Evolutionary conservation across 2,888 invertebrate genomes (phyloP).

Genomic region (Notodromas monacha): DNA sequence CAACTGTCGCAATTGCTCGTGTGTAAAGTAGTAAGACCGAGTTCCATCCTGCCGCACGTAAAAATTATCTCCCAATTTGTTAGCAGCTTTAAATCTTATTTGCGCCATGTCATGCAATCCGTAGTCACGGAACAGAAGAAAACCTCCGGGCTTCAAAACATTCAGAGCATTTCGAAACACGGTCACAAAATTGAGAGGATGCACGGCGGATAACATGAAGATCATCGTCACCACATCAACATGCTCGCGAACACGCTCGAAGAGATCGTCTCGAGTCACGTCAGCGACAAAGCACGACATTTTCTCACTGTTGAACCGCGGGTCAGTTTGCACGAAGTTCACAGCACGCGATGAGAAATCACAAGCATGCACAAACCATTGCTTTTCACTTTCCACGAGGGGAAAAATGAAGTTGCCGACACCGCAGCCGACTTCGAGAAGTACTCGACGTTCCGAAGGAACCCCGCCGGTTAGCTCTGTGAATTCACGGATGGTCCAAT

Average conservation of each 20-base stretch:
- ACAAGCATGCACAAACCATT: constrained; percentile 49
- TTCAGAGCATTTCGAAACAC: constrained; percentile 26
- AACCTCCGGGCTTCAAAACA: constrained; percentile 35
- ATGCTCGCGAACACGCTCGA: constrained; percentile 17
- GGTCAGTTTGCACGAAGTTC: constrained; percentile 35
- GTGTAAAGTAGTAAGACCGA: constrained; percentile 44
- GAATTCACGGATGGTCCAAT: constrained; percentile 89
- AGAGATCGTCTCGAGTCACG: constrained; percentile 33
- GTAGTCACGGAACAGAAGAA: constrained; percentile 64
- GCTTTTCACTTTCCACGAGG: constrained; percentile 26
- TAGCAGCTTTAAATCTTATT: constrained; percentile 60
- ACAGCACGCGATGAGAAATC: constrained; percentile 74
- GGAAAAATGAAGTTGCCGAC: constrained; percentile 91
- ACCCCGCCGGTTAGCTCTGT: constrained; percentile 23
- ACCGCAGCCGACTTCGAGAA: constrained; percentile 32
- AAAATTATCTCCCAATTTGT: constrained; percentile 64
- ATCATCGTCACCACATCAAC: constrained; percentile 60
- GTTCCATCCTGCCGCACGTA: constrained; percentile 93
- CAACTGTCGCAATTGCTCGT: constrained; percentile 29
- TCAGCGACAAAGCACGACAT: constrained; percentile 56
- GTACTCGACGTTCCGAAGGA: constrained; percentile 33
- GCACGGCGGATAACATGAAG: constrained; percentile 77
- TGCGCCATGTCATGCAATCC: constrained; percentile 86
- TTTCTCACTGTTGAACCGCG: constrained; percentile 26
- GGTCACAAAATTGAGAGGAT: constrained; percentile 39